These are phyloP conservation scores for Drosophila aff. DNA, from an alignment of 1,140 invertebrate species.

Conservation along the genomic window DNA sequence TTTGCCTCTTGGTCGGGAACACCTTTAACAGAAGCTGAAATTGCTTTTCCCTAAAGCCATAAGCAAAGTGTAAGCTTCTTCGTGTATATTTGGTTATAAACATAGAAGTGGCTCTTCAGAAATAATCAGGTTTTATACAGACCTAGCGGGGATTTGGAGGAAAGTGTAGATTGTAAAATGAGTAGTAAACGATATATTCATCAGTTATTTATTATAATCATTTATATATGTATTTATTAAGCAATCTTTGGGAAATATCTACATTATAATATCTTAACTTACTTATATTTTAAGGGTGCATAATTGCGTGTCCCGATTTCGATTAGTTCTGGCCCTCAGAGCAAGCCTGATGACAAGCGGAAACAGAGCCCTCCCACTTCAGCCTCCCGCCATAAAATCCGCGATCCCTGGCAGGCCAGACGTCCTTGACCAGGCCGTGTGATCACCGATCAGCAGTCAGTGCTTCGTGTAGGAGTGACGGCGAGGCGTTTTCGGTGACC, in stretches of 20 bases:
- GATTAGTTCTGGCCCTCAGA: slow-evolving; percentile 41
- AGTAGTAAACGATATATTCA: neutral
- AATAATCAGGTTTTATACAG: neutral
- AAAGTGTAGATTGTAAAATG: neutral
- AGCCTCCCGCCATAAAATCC: slow-evolving; percentile 37
- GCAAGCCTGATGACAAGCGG: slow-evolving; percentile 32
- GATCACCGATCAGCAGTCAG: slow-evolving; percentile 62
- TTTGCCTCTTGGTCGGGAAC: neutral
- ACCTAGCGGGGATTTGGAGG: neutral
- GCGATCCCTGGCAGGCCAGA: slow-evolving; percentile 16
- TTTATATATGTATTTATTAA: too few relatives aligned
- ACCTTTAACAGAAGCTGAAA: slow-evolving; percentile 40
- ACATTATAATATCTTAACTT: neutral
- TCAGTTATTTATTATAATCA: neutral
- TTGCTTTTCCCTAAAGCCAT: slow-evolving; percentile 12
- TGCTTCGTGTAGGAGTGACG: slow-evolving; percentile 80
- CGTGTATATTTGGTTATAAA: slow-evolving; percentile 2
- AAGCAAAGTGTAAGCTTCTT: neutral
- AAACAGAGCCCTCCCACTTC: slow-evolving; percentile 28
- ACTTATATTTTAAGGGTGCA: neutral
- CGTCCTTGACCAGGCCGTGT: slow-evolving; percentile 26
- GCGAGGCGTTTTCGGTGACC: slow-evolving; percentile 75
- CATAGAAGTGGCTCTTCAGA: slow-evolving; percentile 11
- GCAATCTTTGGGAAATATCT: too few relatives aligned
- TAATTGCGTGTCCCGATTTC: neutral